Evolutionary conservation across 1,140 invertebrate species (phyloP).

Genomic region (Drosophila nasuta): DNA sequence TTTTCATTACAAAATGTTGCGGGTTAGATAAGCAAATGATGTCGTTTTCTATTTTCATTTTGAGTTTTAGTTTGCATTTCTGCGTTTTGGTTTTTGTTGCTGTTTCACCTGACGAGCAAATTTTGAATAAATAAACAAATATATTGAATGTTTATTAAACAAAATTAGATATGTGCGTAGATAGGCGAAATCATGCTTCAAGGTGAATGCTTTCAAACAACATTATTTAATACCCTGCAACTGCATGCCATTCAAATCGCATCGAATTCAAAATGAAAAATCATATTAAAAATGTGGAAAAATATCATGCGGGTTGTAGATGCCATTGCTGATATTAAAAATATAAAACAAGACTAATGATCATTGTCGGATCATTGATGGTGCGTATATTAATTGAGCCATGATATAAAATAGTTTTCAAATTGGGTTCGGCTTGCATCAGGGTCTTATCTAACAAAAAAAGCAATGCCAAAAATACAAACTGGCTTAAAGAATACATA

Average conservation of each 20-base stretch:
- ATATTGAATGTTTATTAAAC: slow-evolving; percentile 61
- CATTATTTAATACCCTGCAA: slow-evolving; percentile 24
- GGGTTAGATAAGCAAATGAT: slow-evolving; percentile 57
- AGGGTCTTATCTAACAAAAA: slow-evolving; percentile 39
- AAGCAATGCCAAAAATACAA: slow-evolving; percentile 9
- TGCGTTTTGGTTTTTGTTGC: slow-evolving; percentile 19
- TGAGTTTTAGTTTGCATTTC: slow-evolving; percentile 13
- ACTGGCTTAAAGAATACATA: background rate
- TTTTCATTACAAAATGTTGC: slow-evolving; percentile 42
- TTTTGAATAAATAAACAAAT: slow-evolving; percentile 67
- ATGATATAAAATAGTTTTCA: slow-evolving; percentile 20
- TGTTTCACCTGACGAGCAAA: slow-evolving; percentile 30
- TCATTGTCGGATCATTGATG: slow-evolving; percentile 21
- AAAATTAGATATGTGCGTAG: slow-evolving; percentile 72
- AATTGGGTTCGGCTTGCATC: slow-evolving; percentile 22
- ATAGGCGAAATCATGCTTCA: slow-evolving; percentile 56
- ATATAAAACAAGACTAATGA: slow-evolving; percentile 46
- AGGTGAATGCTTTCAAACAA: slow-evolving; percentile 73
- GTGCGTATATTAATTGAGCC: slow-evolving; percentile 38
- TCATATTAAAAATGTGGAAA: slow-evolving; percentile 24
- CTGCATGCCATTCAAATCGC: slow-evolving; percentile 43
- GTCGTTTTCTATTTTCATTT: slow-evolving; percentile 44
- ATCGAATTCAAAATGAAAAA: slow-evolving; percentile 39
- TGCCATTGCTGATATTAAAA: slow-evolving; percentile 41
- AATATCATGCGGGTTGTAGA: slow-evolving; percentile 39